These are phyloP conservation scores for Aphis craccivora DNA, from an alignment of 1,140 invertebrate genomes.

Conservation along the genomic window DNA sequence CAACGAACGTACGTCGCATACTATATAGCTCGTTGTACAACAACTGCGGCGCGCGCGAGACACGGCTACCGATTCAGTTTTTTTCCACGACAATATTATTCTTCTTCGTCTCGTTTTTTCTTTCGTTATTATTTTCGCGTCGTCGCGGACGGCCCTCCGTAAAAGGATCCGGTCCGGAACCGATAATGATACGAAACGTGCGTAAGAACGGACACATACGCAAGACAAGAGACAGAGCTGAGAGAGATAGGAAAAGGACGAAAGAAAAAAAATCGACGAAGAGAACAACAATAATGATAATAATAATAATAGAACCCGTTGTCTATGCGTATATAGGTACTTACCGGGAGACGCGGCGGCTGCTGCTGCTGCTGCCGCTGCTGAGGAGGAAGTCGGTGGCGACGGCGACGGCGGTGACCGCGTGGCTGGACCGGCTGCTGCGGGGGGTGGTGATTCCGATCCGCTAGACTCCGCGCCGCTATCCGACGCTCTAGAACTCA, in stretches of 20 bases:
- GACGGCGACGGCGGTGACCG: slow-evolving; percentile 16
- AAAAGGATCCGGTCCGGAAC: slow-evolving; percentile 46
- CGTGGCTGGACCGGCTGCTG: neutral
- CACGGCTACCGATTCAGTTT: neutral
- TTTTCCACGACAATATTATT: slow-evolving; percentile 4
- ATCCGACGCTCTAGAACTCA: slow-evolving; percentile 55
- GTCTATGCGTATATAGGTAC: neutral
- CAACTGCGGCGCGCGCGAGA: neutral
- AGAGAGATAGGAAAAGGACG: neutral
- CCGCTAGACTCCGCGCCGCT: slow-evolving; percentile 57
- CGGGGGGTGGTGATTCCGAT: slow-evolving; percentile 47
- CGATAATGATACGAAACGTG: slow-evolving; percentile 36
- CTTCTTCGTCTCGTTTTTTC: slow-evolving; percentile 20
- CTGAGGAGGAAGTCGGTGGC: neutral
- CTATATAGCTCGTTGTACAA: neutral
- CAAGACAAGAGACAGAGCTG: neutral
- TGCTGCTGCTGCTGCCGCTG: neutral
- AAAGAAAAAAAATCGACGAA: neutral
- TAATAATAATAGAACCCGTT: slow-evolving; percentile 12
- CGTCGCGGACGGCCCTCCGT: neutral
- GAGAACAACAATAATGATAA: neutral
- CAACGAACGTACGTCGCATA: slow-evolving; percentile 24
- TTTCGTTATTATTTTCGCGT: slow-evolving; percentile 52
- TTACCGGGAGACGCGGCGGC: slow-evolving; percentile 51
- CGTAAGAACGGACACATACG: neutral